Conservation (phyloP, 2,113 vertebrate species). For the Mormoops blainvillei region DNA sequence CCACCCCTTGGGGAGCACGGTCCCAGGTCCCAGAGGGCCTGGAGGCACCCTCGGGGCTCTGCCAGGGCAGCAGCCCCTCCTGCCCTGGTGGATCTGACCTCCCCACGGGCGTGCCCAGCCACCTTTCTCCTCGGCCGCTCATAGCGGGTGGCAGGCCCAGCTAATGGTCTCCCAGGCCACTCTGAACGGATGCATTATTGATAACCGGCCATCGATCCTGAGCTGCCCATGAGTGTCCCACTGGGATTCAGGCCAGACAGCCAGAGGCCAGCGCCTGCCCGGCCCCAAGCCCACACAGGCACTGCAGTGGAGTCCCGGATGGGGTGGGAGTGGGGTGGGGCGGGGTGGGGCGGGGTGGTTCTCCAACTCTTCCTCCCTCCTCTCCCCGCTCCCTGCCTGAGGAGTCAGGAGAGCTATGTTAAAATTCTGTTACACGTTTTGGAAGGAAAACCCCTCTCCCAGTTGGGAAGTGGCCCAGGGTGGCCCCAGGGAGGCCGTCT, state of each 20-base stretch:
- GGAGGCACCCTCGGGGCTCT: not conserved
- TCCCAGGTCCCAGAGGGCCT: not conserved
- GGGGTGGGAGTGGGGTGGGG: too few relatives aligned
- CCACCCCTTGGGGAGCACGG: not conserved
- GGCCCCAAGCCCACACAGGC: not conserved
- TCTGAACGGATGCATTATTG: slow-evolving; percentile 41
- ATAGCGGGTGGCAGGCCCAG: not conserved
- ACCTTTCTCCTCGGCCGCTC: slow-evolving; percentile 16
- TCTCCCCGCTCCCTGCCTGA: too few relatives aligned
- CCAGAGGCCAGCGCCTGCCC: not conserved
- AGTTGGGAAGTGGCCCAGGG: not conserved
- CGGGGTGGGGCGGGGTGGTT: too few relatives aligned
- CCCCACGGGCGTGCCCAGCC: slow-evolving; percentile 5
- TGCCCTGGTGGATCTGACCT: not conserved
- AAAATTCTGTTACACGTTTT: not conserved
- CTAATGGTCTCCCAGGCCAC: slow-evolving; percentile 45
- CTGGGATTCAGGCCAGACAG: slow-evolving; percentile 22
- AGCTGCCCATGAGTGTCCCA: slow-evolving; percentile 27
- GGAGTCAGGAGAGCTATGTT: not conserved
- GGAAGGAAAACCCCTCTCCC: not conserved
- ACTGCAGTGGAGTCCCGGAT: not conserved
- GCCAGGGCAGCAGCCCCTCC: not conserved
- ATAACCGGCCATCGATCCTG: slow-evolving; percentile 49
- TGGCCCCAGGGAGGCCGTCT: not conserved
- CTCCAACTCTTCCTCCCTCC: not conserved